phyloP scores from a whole-genome alignment of 2,113 vertebrate species.

The Acrocephalus arundinaceus region DNA sequence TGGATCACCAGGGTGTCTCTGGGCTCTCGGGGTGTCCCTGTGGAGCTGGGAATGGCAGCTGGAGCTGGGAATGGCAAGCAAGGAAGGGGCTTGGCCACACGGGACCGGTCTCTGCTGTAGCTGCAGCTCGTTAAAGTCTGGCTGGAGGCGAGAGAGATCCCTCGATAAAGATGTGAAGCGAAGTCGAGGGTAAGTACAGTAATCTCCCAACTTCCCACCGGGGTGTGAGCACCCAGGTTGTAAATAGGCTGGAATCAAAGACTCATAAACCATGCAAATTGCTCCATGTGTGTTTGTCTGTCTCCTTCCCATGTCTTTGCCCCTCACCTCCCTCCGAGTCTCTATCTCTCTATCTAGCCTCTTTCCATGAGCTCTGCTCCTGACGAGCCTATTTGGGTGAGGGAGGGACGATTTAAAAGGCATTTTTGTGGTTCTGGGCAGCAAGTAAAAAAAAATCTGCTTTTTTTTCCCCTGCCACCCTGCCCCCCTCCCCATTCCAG shows the following conservation, averaged over 20 bases:
- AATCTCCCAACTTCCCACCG: constrained; percentile 54
- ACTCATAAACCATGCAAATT: constrained; percentile 69
- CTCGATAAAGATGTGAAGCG: constrained; percentile 58
- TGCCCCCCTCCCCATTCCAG: neutral
- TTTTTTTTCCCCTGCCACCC: neutral
- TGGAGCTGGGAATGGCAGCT: neutral
- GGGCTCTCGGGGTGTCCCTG: neutral
- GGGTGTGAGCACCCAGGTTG: constrained; percentile 49
- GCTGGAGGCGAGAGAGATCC: constrained; percentile 59
- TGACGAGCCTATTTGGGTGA: constrained; percentile 45
- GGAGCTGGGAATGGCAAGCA: neutral
- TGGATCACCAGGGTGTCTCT: too few relatives aligned
- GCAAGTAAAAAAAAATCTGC: constrained; percentile 10
- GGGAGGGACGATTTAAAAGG: constrained; percentile 51
- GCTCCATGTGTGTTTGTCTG: constrained; percentile 44
- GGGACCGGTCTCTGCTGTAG: neutral
- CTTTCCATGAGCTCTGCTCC: constrained; percentile 44
- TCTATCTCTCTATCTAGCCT: constrained; percentile 59
- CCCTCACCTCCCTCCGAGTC: constrained; percentile 45
- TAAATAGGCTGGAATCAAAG: constrained; percentile 63
- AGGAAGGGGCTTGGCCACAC: neutral
- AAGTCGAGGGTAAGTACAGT: constrained; percentile 43
- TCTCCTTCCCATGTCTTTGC: constrained; percentile 59
- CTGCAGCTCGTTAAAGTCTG: constrained; percentile 9
- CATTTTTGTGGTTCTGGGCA: constrained; percentile 70